phyloP scores from a whole-genome alignment of 1,140 invertebrate genomes.

The Pseudomyrmex dendroicus region DNA sequence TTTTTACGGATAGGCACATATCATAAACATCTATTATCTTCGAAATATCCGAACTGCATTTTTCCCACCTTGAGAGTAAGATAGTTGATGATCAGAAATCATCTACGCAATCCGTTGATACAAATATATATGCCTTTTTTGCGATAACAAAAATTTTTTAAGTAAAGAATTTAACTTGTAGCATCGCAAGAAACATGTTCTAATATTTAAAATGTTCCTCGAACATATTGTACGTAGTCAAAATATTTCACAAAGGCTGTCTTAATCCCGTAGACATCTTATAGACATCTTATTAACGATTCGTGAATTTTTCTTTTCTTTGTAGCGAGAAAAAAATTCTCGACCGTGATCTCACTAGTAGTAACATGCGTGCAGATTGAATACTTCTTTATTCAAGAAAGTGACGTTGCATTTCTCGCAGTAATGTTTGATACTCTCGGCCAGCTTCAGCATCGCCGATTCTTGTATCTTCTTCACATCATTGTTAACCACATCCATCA shows the following conservation, averaged over 20 bases:
- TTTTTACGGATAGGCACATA: conserved; percentile 13
- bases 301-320: background rate
- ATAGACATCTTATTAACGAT: background rate
- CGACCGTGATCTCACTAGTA: conserved; percentile 62
- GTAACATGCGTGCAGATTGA: conserved; percentile 72
- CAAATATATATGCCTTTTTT: background rate
- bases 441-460: conserved; percentile 20
- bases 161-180: background rate
- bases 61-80: background rate
- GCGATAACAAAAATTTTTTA: background rate
- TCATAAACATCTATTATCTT: background rate
- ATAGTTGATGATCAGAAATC: background rate
- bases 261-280: too few species aligned
- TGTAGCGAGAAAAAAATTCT: background rate
- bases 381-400: conserved; percentile 76
- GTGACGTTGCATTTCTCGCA: conserved; percentile 77
- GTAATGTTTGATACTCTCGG: conserved; percentile 68
- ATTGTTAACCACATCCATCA: conserved; percentile 23
- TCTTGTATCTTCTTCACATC: conserved; percentile 38
- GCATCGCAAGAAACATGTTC: background rate
- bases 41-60: background rate
- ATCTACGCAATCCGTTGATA: background rate
- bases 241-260: too few species aligned
- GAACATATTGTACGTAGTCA: too few species aligned
- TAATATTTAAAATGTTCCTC: background rate